Conservation (phyloP, 2,797 vertebrate genomes). For the Scolopax rusticola region DNA sequence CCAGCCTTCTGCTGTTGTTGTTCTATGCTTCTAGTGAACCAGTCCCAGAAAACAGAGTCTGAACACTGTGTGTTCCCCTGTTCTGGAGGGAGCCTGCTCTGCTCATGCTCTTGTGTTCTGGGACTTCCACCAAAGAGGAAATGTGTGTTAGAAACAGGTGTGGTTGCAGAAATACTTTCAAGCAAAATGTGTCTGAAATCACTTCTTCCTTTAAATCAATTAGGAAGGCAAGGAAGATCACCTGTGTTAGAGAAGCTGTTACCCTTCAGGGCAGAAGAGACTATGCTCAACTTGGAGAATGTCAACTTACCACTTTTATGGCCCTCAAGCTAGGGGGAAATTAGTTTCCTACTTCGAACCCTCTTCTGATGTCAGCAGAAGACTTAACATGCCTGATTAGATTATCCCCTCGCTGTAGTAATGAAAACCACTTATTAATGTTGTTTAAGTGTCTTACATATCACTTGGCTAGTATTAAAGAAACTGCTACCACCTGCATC, state of each 20-base stretch:
- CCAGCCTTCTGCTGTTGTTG: neutral
- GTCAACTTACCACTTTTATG: neutral
- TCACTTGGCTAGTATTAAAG: neutral
- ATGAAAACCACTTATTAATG: neutral
- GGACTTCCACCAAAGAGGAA: neutral
- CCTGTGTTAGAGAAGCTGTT: neutral
- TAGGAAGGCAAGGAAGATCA: neutral
- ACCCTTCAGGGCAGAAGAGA: neutral
- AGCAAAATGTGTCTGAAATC: neutral
- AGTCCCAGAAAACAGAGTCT: neutral
- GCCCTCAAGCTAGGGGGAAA: neutral
- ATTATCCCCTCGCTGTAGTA: neutral
- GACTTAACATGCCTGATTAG: neutral
- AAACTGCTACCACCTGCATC: neutral
- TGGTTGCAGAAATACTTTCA: neutral
- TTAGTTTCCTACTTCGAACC: neutral
- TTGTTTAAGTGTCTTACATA: neutral
- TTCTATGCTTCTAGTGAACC: neutral
- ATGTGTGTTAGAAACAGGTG: neutral
- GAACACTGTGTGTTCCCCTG: neutral
- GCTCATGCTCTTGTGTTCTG: neutral
- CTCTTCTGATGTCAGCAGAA: neutral
- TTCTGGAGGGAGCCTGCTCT: neutral
- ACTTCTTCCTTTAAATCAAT: neutral
- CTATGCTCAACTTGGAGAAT: neutral